Evolutionary conservation across 2,797 vertebrate genomes (phyloP).

Genomic region (Mormyrus proboscirostris): DNA sequence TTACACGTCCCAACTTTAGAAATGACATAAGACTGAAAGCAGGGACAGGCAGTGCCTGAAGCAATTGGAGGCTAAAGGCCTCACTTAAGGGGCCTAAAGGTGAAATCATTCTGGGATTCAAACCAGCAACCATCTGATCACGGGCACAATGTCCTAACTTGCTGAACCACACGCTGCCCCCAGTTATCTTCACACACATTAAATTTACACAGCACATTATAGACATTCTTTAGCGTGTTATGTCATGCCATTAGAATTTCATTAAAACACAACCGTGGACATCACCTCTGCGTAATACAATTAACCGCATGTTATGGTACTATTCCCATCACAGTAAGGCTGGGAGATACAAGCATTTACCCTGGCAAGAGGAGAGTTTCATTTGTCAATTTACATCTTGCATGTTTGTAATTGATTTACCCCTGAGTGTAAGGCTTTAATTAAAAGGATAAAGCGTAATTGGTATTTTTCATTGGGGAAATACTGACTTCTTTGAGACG

Average conservation of each 20-base stretch:
- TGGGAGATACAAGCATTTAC: slow-evolving; percentile 14
- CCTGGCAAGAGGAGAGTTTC: slow-evolving; percentile 19
- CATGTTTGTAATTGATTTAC: neutral
- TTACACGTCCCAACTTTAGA: neutral
- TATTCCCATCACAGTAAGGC: neutral
- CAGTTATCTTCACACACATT: neutral
- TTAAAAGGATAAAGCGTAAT: neutral
- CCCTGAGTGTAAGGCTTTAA: slow-evolving; percentile 14
- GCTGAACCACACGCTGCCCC: neutral
- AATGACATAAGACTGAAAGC: neutral
- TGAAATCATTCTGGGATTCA: neutral
- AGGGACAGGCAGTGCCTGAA: neutral
- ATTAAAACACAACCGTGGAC: slow-evolving; percentile 21
- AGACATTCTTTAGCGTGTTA: neutral
- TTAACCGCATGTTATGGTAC: slow-evolving; percentile 30
- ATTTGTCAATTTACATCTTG: slow-evolving; percentile 3
- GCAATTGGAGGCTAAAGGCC: neutral
- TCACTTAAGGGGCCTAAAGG: neutral
- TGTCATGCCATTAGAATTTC: neutral
- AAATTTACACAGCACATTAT: neutral
- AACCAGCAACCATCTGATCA: neutral
- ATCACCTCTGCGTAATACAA: slow-evolving; percentile 38
- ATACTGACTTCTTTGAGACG: neutral
- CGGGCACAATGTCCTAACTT: neutral
- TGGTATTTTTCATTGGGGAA: neutral